Evolutionary conservation across 2,113 vertebrate species (phyloP).

Genomic region (Syngnathus floridae): DNA sequence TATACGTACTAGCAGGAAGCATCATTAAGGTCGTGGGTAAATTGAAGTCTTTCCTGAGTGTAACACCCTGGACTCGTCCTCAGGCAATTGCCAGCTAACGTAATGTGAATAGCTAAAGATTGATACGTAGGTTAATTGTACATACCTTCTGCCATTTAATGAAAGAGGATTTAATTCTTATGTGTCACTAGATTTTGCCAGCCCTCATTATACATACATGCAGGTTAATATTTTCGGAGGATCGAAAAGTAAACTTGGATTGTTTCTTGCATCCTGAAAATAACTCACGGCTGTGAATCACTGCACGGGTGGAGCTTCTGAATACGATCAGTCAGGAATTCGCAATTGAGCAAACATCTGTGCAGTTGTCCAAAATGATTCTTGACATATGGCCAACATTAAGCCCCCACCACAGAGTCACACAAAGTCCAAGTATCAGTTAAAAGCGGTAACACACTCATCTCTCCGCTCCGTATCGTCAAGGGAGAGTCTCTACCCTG

Average conservation of each 20-base stretch:
- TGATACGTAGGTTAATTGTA: neutral
- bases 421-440: slow-evolving; percentile 22
- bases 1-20: too few species aligned
- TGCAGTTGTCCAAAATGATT: neutral
- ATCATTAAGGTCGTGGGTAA: too few species aligned
- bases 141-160: neutral
- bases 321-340: neutral
- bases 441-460: slow-evolving; percentile 32
- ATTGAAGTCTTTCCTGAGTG: too few species aligned
- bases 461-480: slow-evolving; percentile 40
- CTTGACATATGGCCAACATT: neutral
- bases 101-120: too few species aligned
- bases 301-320: neutral
- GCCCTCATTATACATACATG: too few species aligned
- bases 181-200: too few species aligned
- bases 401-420: neutral
- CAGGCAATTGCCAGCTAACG: too few species aligned
- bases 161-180: neutral
- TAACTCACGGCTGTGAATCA: neutral
- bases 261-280: too few species aligned
- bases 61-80: too few species aligned
- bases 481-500: slow-evolving; percentile 46
- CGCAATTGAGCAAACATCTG: neutral
- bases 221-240: too few species aligned
- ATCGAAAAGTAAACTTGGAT: too few species aligned